Conservation (phyloP, 1,140 invertebrate species). For the Camponotus floridanus region DNA sequence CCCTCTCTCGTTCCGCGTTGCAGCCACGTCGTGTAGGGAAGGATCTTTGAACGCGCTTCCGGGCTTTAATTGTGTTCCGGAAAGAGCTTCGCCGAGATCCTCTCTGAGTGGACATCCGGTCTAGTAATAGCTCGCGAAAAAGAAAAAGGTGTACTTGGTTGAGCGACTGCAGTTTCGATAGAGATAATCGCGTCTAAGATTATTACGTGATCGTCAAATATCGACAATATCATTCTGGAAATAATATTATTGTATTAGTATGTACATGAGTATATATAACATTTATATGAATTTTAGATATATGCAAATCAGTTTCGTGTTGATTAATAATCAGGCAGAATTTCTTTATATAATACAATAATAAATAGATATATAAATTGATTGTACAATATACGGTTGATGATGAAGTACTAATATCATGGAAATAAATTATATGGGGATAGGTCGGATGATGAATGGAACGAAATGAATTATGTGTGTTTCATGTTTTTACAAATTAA, state of each 20-base stretch:
- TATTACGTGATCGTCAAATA: constrained; percentile 25
- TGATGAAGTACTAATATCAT: constrained; percentile 27
- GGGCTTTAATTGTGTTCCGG: constrained; percentile 75
- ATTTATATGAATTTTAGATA: not conserved
- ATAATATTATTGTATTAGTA: not conserved
- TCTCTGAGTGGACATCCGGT: constrained; percentile 72
- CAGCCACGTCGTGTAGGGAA: constrained; percentile 29
- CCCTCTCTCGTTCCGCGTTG: constrained; percentile 21
- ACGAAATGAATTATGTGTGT: constrained; percentile 32
- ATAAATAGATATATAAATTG: constrained; percentile 42
- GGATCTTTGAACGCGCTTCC: constrained; percentile 69
- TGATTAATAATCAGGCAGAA: constrained; percentile 7
- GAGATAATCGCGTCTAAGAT: constrained; percentile 40
- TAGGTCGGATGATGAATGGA: not conserved
- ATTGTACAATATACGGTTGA: constrained; percentile 38
- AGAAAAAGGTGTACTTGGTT: constrained; percentile 17
- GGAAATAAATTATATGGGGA: constrained; percentile 40
- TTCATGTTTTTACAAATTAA: constrained; percentile 20
- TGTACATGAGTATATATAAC: not conserved
- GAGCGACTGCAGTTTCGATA: constrained; percentile 6
- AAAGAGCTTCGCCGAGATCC: constrained; percentile 69
- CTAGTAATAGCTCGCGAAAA: constrained; percentile 69
- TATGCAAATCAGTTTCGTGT: not conserved
- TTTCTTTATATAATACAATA: not conserved
- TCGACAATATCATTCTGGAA: not conserved